Percentiles rank a stretch among this genome's conserved stretches.
These are phyloP conservation scores for Crocallis elinguaria DNA, from an alignment of 2,888 invertebrate species.

Conservation along the genomic window DNA sequence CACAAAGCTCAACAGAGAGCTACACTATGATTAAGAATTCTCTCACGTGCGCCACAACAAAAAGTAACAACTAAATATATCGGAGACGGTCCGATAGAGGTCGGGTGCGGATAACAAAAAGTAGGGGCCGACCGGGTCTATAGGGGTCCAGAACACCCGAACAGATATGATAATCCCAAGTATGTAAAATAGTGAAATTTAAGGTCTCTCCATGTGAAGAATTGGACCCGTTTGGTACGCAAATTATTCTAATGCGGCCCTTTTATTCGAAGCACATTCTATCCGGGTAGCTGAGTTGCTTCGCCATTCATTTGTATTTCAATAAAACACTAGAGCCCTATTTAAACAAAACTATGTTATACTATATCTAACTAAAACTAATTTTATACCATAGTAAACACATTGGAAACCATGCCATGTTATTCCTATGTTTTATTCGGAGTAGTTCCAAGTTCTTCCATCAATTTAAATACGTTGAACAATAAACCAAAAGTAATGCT, in stretches of 20 bases:
- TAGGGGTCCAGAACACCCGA: constrained; percentile 68
- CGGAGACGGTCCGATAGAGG: constrained; percentile 79
- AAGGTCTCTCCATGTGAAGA: constrained; percentile 84
- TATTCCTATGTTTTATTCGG: constrained; percentile 61
- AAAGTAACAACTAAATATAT: constrained; percentile 85
- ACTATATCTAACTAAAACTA: constrained; percentile 28
- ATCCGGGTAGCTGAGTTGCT: constrained; percentile 67
- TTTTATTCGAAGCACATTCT: constrained; percentile 82
- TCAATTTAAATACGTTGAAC: constrained; percentile 77
- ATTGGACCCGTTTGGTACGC: constrained; percentile 78
- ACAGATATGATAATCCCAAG: constrained; percentile 83
- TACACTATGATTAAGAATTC: constrained; percentile 73
- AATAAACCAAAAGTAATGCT: constrained; percentile 68
- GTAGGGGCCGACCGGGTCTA: constrained; percentile 64
- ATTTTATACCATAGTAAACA: constrained; percentile 34
- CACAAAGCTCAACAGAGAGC: constrained; percentile 55
- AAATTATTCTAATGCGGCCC: constrained; percentile 84
- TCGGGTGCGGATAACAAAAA: constrained; percentile 81
- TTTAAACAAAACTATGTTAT: constrained; percentile 78
- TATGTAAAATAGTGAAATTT: constrained; percentile 85
- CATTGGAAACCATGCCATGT: constrained; percentile 52
- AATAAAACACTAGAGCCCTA: constrained; percentile 83
- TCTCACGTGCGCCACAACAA: constrained; percentile 80
- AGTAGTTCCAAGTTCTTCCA: constrained; percentile 67
- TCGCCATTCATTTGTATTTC: constrained; percentile 81